Percentiles rank a stretch among this genome's conserved stretches.
Conservation (phyloP, 2,888 invertebrate species). For the Asteroscopus sphinx region DNA sequence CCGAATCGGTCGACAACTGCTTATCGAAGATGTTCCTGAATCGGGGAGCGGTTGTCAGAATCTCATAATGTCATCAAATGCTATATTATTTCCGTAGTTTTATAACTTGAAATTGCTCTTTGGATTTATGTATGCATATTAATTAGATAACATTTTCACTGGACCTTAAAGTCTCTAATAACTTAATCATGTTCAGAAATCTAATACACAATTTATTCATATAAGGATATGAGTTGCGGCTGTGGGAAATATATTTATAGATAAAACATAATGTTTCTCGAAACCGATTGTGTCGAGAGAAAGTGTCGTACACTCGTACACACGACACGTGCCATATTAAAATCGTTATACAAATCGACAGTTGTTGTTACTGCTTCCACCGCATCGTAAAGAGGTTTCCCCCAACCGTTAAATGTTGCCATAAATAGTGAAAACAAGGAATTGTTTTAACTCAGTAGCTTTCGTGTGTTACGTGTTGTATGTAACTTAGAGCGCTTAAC, state of each 20-base stretch:
- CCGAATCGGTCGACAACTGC: no score
- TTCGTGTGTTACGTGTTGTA: conserved; percentile 33
- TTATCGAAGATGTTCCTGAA: no score
- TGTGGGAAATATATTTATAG: conserved; percentile 45
- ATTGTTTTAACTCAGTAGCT: conserved; percentile 47
- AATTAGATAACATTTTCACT: no score
- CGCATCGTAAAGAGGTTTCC: conserved; percentile 30
- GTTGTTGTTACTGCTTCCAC: conserved; percentile 13
- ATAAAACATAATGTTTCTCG: conserved; percentile 29
- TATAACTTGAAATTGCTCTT: no score
- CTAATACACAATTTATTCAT: background rate
- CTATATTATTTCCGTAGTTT: no score
- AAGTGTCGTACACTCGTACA: conserved; percentile 29
- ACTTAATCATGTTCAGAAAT: background rate
- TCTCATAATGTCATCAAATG: no score
- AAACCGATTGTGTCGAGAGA: conserved; percentile 35
- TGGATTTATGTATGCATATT: no score
- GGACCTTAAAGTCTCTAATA: background rate
- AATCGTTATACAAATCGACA: conserved; percentile 21
- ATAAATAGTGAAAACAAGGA: conserved; percentile 55
- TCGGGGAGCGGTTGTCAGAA: no score
- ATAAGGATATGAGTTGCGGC: conserved; percentile 34
- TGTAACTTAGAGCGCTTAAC: conserved; percentile 25
- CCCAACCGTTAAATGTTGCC: conserved; percentile 18
- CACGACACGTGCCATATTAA: conserved; percentile 29